These are phyloP conservation scores for Pardalotus punctatus DNA, from an alignment of 2,113 vertebrate genomes.

Conservation along the genomic window DNA sequence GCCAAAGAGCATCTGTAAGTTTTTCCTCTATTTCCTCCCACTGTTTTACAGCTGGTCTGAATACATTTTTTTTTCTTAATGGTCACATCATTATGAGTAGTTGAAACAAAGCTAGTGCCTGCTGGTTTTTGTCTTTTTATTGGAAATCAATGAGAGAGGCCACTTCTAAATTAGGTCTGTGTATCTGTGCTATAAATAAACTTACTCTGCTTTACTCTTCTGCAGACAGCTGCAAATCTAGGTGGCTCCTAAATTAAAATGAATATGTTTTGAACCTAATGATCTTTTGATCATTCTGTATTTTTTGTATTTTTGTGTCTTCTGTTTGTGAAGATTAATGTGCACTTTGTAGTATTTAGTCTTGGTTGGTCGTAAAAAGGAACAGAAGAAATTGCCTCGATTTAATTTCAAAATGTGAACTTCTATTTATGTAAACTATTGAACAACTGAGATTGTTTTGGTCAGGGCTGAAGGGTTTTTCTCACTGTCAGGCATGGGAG, in stretches of 20 bases:
- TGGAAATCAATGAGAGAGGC: conserved; percentile 48
- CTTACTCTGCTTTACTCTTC: neutral
- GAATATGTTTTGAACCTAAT: neutral
- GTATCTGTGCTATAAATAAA: conserved; percentile 26
- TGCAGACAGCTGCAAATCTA: neutral
- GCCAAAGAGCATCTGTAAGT: neutral
- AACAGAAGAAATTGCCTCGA: neutral
- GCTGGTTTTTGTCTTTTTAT: conserved; percentile 7
- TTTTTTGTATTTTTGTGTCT: neutral
- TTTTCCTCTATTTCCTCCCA: neutral
- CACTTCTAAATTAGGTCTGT: conserved; percentile 41
- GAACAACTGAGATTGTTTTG: neutral
- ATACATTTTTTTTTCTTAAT: neutral
- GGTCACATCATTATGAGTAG: neutral
- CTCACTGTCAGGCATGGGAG: neutral
- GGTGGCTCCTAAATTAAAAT: neutral
- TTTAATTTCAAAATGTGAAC: neutral
- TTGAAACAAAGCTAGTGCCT: neutral
- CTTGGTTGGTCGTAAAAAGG: neutral
- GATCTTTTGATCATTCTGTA: neutral
- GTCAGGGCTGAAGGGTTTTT: neutral
- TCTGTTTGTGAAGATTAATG: neutral
- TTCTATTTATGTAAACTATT: neutral
- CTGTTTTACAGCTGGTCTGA: neutral
- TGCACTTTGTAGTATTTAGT: neutral